phyloP scores from a whole-genome alignment of 2,113 vertebrate species.

The Rhinolophus sinicus region DNA sequence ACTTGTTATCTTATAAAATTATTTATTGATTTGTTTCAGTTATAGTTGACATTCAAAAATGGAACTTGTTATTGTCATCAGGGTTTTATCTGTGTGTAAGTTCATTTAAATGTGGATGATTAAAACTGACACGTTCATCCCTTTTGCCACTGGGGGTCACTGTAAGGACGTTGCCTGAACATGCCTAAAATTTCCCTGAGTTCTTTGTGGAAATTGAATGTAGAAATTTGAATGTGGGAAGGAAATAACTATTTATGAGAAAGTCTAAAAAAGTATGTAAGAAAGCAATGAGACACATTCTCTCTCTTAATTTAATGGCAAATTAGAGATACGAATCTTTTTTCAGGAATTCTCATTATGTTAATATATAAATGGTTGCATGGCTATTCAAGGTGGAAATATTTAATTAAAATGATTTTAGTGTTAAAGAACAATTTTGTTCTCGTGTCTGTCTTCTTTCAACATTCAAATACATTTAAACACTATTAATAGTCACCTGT shows the following conservation, averaged over 20 bases:
- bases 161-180: constrained; percentile 29
- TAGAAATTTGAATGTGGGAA: constrained; percentile 20
- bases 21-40: too few species aligned
- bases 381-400: not conserved
- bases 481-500: not conserved
- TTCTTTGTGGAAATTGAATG: constrained; percentile 16
- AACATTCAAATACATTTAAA: constrained; percentile 29
- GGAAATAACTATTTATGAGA: constrained; percentile 10
- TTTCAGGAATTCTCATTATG: constrained; percentile 27
- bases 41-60: not conserved
- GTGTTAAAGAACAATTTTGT: constrained; percentile 21
- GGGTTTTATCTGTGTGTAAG: not conserved
- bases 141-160: constrained; percentile 73
- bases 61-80: not conserved
- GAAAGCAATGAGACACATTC: not conserved
- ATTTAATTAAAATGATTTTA: not conserved
- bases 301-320: not conserved
- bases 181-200: not conserved
- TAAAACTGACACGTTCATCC: not conserved
- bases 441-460: not conserved
- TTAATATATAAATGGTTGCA: not conserved
- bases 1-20: not conserved
- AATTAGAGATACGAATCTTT: constrained; percentile 35
- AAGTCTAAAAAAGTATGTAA: not conserved
- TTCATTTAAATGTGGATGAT: not conserved